These are phyloP conservation scores for Picus viridis DNA, from an alignment of 2,797 vertebrate genomes.

Conservation along the genomic window DNA sequence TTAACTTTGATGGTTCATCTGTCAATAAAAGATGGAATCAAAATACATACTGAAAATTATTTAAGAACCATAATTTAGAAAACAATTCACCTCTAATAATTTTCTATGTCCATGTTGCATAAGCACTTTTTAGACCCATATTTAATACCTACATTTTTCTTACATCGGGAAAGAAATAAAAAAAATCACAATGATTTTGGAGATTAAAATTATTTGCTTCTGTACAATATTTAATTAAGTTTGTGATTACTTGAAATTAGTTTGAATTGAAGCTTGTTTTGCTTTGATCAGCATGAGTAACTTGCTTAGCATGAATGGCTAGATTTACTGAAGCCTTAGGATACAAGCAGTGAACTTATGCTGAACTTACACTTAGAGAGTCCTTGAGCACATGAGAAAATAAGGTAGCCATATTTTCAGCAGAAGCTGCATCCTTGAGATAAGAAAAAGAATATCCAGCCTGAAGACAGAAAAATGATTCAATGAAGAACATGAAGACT, in stretches of 20 bases:
- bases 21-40: not conserved
- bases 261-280: not conserved
- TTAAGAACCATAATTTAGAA: not conserved
- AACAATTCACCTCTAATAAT: not conserved
- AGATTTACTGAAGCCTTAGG: too few species aligned
- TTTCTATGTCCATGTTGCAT: not conserved
- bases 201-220: not conserved
- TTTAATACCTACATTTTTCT: not conserved
- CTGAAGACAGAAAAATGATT: too few species aligned
- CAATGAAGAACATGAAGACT: too few species aligned
- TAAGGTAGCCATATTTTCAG: too few species aligned
- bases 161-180: not conserved
- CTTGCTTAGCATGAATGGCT: not conserved
- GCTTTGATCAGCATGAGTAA: not conserved
- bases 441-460: too few species aligned
- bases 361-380: too few species aligned
- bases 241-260: not conserved
- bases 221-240: not conserved
- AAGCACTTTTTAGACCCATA: not conserved
- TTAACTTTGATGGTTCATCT: not conserved
- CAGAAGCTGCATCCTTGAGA: too few species aligned
- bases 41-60: not conserved
- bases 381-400: too few species aligned
- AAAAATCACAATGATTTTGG: not conserved
- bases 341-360: too few species aligned